Percentiles rank a stretch among this genome's conserved stretches.
Evolutionary conservation across 2,113 vertebrate species (phyloP).

Genomic region (Alosa alosa): DNA sequence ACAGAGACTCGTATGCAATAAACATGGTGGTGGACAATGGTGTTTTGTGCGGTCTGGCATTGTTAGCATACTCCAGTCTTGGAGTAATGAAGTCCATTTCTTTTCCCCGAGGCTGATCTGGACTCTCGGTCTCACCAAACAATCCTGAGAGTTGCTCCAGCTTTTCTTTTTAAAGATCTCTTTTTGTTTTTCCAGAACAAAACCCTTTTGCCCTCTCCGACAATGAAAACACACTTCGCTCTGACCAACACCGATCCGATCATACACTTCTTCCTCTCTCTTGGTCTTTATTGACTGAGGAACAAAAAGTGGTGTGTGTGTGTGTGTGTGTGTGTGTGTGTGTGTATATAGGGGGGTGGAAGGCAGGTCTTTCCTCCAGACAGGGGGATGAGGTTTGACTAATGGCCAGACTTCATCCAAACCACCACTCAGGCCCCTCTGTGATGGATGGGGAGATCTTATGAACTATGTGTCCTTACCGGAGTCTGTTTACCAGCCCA

Average conservation of each 20-base stretch:
- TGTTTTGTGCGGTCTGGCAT: slow-evolving; percentile 40
- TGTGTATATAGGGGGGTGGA: neutral
- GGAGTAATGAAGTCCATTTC: slow-evolving; percentile 26
- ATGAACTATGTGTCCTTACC: neutral
- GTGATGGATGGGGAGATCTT: slow-evolving; percentile 7
- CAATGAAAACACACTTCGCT: slow-evolving; percentile 41
- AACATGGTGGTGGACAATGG: slow-evolving; percentile 47
- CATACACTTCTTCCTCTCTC: slow-evolving; percentile 47
- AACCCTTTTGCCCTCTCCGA: slow-evolving; percentile 40
- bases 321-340: neutral
- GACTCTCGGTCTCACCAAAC: slow-evolving; percentile 32
- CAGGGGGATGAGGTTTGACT: slow-evolving; percentile 28
- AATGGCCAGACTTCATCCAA: slow-evolving; percentile 20
- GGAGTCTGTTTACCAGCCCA: neutral
- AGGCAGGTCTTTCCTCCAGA: neutral
- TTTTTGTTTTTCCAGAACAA: slow-evolving; percentile 49
- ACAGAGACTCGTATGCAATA: slow-evolving; percentile 51
- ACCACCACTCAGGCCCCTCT: neutral
- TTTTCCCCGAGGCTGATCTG: slow-evolving; percentile 8
- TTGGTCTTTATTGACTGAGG: neutral
- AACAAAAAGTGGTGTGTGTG: neutral
- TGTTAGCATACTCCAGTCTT: slow-evolving; percentile 29
- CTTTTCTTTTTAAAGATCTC: slow-evolving; percentile 38
- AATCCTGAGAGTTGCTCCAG: slow-evolving; percentile 32
- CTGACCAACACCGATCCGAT: slow-evolving; percentile 22